Evolutionary conservation across 2,888 invertebrate species (phyloP), one percentile per base, ranked within the genome.

Genomic region (Chymomyza amoena): DNA sequence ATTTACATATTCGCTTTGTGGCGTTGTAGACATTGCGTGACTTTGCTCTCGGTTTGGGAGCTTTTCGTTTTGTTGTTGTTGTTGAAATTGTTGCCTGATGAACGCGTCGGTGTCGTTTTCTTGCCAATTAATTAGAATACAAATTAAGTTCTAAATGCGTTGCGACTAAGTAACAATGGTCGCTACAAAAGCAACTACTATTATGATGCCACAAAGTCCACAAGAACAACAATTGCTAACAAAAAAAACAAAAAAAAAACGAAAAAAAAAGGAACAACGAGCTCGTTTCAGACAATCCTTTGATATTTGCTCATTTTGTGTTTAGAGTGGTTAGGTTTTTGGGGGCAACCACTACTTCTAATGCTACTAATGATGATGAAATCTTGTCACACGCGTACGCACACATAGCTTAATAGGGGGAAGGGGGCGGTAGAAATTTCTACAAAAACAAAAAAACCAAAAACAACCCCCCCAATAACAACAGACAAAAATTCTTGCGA

Each of bases 71-170:
- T 67, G 51, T 62, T 64, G 39, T 39, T 9, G 39, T 39, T 13
- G 61, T 25, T 68, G 57, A 66, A 62, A 57, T 68, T 68, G 66
- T 71, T 67, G 70, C 66, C 56, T 36, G 36, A 6, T 36, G 36
- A 6, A 9, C 36, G 65, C 70, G 59, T 69, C 70, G 72, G 61
- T 72, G 72, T 76, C 62, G 72, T 73, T 87, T 79, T 81, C 72
- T 85, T 82, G 86, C 80, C 85, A 82, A 87, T 80, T 80, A 80
- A 80, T 82, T 82, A 87, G 85, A 83, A 82, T 82, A 45, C 39
- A 45, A 82, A 82, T 82, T 87, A 87, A 82, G 82, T 82, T 87
- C 81, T 82, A 81, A 81, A 81, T 81, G 87, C 87, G 79, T 84
- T 81, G 80, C 85, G 81, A 74, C 87, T 76, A 74, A 79, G 77